A percentile compares a stretch with the other conserved stretches of the same genome.
Evolutionary conservation across 2,113 vertebrate species (phyloP).

Genomic region (Apistogramma diplotaenia): DNA sequence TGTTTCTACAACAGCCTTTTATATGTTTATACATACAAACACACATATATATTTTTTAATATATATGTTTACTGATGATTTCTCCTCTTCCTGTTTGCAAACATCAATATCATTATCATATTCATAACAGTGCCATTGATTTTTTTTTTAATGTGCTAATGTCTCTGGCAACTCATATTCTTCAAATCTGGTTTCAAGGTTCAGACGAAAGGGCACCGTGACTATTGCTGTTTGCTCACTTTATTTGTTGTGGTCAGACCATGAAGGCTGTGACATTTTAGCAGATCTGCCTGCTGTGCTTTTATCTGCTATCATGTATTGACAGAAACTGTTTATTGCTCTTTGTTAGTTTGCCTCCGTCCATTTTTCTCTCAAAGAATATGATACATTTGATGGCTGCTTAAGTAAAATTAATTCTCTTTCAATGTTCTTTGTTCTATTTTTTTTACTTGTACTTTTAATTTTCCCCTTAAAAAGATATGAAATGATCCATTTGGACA

Average conservation of each 20-base stretch:
- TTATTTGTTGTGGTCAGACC: slow-evolving; percentile 61
- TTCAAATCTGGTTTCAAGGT: slow-evolving; percentile 44
- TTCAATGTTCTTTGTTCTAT: neutral
- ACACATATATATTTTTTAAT: neutral
- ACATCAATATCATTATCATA: no score
- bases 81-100: neutral
- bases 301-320: neutral
- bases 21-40: no score
- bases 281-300: neutral
- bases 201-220: slow-evolving; percentile 21
- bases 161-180: neutral
- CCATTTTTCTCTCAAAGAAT: neutral
- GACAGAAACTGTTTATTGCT: neutral
- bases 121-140: neutral
- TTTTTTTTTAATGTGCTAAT: neutral
- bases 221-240: slow-evolving; percentile 43
- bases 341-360: neutral
- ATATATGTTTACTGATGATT: neutral
- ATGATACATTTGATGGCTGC: neutral
- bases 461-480: neutral
- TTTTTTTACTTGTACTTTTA: neutral
- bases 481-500: neutral
- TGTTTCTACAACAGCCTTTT: neutral
- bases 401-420: neutral
- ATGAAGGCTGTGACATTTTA: slow-evolving; percentile 26